Conservation (phyloP, 2,888 invertebrate species). For the Lepidochitona cinerea region DNA sequence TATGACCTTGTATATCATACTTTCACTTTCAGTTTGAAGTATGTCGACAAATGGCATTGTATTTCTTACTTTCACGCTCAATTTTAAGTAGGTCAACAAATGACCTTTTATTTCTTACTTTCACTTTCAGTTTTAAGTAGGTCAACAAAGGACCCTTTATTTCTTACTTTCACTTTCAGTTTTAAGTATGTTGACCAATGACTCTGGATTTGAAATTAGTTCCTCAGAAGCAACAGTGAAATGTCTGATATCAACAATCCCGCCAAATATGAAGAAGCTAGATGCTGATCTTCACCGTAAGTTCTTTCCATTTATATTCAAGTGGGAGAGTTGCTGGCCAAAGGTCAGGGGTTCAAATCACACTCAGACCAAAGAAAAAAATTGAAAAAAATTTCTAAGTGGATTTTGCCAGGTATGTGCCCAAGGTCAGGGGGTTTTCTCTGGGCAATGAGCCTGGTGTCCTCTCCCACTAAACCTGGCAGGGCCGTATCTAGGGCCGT, state of each 20-base stretch:
- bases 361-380: too few relatives aligned
- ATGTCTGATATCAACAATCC: constrained; percentile 93
- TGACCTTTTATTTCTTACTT: constrained; percentile 89
- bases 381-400: too few relatives aligned
- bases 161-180: constrained; percentile 76
- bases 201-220: constrained; percentile 90
- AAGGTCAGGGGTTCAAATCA: too few relatives aligned
- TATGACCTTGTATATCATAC: too few relatives aligned
- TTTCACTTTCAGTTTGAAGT: constrained; percentile 71
- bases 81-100: constrained; percentile 73
- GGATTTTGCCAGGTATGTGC: too few relatives aligned
- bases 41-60: constrained; percentile 80
- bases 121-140: constrained; percentile 71
- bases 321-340: too few relatives aligned
- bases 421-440: too few relatives aligned
- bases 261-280: constrained; percentile 92
- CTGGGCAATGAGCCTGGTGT: too few relatives aligned
- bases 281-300: constrained; percentile 85
- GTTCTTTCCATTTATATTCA: too few relatives aligned
- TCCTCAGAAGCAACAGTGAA: constrained; percentile 89
- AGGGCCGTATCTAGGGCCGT: too few relatives aligned
- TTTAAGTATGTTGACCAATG: constrained; percentile 74
- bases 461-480: too few relatives aligned
- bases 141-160: constrained; percentile 81
- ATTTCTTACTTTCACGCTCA: constrained; percentile 78